Conservation (phyloP, 2,888 invertebrate genomes). For the Tetropium fuscum region DNA sequence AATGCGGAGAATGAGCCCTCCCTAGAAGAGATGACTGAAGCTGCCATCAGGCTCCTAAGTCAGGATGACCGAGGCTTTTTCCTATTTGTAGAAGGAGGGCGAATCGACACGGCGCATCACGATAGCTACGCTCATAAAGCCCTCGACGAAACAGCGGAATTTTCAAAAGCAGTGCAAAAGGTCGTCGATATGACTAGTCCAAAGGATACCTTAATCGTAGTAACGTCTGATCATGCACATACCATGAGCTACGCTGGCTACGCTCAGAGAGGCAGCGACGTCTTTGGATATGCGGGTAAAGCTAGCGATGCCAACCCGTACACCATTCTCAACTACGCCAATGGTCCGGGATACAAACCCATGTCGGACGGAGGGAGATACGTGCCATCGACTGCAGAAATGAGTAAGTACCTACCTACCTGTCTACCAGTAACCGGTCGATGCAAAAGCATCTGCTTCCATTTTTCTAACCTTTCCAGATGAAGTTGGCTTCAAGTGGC, state of each 20-base stretch:
- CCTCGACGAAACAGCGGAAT: slow-evolving; percentile 82
- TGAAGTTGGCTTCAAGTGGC: slow-evolving; percentile 68
- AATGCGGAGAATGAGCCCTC: slow-evolving; percentile 73
- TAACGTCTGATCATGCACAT: slow-evolving; percentile 83
- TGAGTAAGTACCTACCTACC: slow-evolving; percentile 57
- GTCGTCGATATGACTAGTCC: slow-evolving; percentile 73
- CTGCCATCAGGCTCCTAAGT: slow-evolving; percentile 78
- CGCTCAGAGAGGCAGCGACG: slow-evolving; percentile 67
- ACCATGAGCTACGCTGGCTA: slow-evolving; percentile 70
- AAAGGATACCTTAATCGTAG: slow-evolving; percentile 83
- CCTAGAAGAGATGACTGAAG: slow-evolving; percentile 83
- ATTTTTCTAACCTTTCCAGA: slow-evolving; percentile 66
- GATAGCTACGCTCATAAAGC: slow-evolving; percentile 75
- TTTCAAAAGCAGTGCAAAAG: slow-evolving; percentile 68
- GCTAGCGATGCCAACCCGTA: background rate
- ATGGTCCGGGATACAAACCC: slow-evolving; percentile 74
- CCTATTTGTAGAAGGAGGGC: slow-evolving; percentile 82
- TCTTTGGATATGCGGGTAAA: slow-evolving; percentile 2
- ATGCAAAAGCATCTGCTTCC: too few species aligned
- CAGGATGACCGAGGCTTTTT: slow-evolving; percentile 78
- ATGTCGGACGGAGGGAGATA: background rate
- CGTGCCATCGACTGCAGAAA: slow-evolving; percentile 59
- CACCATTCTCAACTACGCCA: slow-evolving; percentile 75
- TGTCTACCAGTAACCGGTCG: too few species aligned
- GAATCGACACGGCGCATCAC: slow-evolving; percentile 85